Evolutionary conservation across 2,797 vertebrate genomes (phyloP), one percentile per base, ranked within the genome.

Genomic region (Acanthis flammea): DNA sequence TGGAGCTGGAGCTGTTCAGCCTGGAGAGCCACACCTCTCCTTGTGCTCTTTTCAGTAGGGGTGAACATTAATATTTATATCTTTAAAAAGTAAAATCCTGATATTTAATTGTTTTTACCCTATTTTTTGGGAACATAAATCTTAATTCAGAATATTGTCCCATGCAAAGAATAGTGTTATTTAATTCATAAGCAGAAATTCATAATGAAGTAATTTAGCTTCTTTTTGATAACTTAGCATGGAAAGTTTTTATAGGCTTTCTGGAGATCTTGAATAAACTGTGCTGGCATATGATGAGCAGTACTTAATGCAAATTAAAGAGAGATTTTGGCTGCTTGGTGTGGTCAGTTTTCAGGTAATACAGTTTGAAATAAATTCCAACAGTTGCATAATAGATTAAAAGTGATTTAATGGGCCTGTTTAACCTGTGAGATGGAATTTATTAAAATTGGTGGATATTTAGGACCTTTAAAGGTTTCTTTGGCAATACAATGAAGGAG

Each of bases 81-180:
- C 27, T 45, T 71, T 65, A 8, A 41, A 45, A 55, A 48, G 30
- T 55, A 67, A 73, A 83, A 57, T 48, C 7, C 15, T 44, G 31
- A 3, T 48, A 12, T 9, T 54, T 35, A 17, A 24, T 57, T 51
- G 5, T 2, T 62, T 86, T 86, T 27, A 30, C 28, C 37, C 19
- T 22, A 21, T 66, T 86, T 74, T 19, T 68, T 50, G 51, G 57
- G 23, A 22, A 25, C 39, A 41, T 41, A 41, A 68, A 28, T 23
- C 21, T 63, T 58, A 11, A 9, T 21, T 27, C 62, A 30, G 37
- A 27, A 14, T 54, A 24, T 60, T 19, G 9, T 53, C 28, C 23
- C 73, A 0, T 45, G 27, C 2, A 1, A 77, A 50, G 35, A 58
- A 12, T 6, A 61, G 18, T 1, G 3, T 51, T 48, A 21, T 9